phyloP scores from a whole-genome alignment of 2,797 vertebrate species.

The Scarus forsteni region DNA sequence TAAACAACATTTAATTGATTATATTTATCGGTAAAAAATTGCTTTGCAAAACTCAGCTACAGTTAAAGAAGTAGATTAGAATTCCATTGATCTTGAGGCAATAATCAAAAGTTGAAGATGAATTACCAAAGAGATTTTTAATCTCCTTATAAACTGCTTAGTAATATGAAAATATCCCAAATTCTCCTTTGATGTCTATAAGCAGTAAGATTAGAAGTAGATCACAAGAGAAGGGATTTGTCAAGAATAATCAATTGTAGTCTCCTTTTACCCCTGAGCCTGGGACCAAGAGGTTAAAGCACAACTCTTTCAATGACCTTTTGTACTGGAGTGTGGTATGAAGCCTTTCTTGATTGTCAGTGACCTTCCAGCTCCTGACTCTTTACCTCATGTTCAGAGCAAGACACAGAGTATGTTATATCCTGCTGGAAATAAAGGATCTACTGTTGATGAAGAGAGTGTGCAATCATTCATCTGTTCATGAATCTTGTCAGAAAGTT shows the following conservation, averaged over 20 bases:
- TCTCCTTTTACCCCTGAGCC: conserved; percentile 2
- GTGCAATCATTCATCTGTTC: neutral
- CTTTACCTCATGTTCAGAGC: conserved; percentile 11
- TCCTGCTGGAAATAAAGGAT: conserved; percentile 21
- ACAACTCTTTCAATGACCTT: conserved; percentile 28
- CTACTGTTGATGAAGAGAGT: conserved; percentile 5
- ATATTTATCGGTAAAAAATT: too few relatives aligned
- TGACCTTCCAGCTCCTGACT: conserved; percentile 38
- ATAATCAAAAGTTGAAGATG: too few relatives aligned
- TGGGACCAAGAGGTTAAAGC: conserved; percentile 27
- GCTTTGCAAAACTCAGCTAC: too few relatives aligned
- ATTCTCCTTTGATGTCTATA: neutral
- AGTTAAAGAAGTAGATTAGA: too few relatives aligned
- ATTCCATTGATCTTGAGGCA: too few relatives aligned
- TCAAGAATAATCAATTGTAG: conserved; percentile 1
- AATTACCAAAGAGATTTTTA: neutral
- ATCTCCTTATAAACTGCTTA: neutral
- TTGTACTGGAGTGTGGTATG: conserved; percentile 20
- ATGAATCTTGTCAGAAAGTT: conserved; percentile 9
- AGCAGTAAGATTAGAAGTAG: neutral
- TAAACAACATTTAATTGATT: too few relatives aligned
- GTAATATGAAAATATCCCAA: neutral
- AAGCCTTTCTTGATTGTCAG: conserved; percentile 39
- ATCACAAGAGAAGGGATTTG: neutral
- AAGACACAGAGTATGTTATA: conserved; percentile 12